Base-by-base conservation (phyloP, 2,113 vertebrate species). In the Vicugna pacos region DNA sequence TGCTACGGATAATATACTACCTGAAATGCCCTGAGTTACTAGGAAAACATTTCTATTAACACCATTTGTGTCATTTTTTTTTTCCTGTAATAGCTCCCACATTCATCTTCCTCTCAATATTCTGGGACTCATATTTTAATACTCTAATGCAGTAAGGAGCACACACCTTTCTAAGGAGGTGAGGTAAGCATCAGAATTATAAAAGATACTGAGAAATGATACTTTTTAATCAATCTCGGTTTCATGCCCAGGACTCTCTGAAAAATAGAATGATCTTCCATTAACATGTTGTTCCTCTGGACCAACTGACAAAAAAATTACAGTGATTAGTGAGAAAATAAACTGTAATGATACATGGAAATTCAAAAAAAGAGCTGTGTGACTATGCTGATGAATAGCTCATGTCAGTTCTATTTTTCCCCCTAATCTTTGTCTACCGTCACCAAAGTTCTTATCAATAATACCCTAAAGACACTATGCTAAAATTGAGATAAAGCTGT, bases 101-200 rank as follows among this genome's bases (percentile, higher is more conserved):
- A 83, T 19, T 84, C 56, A 91, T 65, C 26, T 82, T 93, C 89
- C 26, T 92, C 50, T 80, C 79, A 73, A 80, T 79, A 89, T 80
- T 94, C 79, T 94, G 70, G 84, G 72, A 80, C n/a, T 97, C 42
- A 46, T 13, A 80, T 72, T 88, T 95, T 82, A 92, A 92, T 54
- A 85, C 6, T 48, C 64, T n/a, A 73, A 81, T 69, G 22, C 10
- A 80, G 28, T 96, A 58, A 80, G 42, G n/a, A 85, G 76, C 28
- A 69, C 15, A 76, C 4, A 38, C 28, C 42, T 81, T 86, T 89
- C 65, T 70, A 94, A 92, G 65, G 84, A 80, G 28, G 28, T 80
- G 6, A 79, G 12, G 56, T 28, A 80, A 54, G 16, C 42, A 62
- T 84, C 62, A 73, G 24, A 95, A 90, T 88, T 82, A 77, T 4